Conservation (phyloP, 2,797 vertebrate genomes). For the Buceros bicornis region DNA sequence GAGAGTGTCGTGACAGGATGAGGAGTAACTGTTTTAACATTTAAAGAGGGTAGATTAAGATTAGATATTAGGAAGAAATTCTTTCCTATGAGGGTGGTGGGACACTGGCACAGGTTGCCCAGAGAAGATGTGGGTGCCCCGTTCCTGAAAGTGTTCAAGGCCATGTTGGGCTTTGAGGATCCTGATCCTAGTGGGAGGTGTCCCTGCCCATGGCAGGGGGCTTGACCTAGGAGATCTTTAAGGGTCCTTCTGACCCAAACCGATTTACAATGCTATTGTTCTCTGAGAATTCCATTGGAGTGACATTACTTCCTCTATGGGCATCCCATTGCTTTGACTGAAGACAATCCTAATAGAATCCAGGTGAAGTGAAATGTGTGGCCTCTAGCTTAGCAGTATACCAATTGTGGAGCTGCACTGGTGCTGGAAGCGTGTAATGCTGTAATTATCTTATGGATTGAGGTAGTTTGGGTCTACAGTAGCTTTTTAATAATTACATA, state of each 20-base stretch:
- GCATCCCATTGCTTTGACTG: background rate
- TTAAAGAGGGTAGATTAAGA: background rate
- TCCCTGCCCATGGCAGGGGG: no score
- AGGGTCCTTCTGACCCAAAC: background rate
- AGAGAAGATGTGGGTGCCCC: no score
- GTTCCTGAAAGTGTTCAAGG: no score
- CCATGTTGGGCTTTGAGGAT: no score
- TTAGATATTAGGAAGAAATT: background rate
- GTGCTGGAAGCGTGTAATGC: background rate
- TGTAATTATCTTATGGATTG: background rate
- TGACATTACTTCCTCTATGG: background rate
- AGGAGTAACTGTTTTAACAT: background rate
- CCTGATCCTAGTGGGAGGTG: no score
- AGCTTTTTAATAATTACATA: background rate
- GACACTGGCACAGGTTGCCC: background rate
- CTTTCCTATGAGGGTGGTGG: background rate
- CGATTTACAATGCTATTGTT: background rate
- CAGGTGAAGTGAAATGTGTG: background rate
- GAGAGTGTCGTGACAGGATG: no score
- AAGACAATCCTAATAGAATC: background rate
- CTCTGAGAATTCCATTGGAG: background rate
- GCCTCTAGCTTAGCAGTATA: background rate
- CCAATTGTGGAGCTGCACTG: background rate
- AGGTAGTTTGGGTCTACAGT: background rate
- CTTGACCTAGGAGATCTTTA: background rate